Percentiles rank a stretch among this genome's conserved stretches.
These are phyloP conservation scores for Diplazon laetatorius DNA, from an alignment of 2,888 invertebrate species.

Conservation along the genomic window DNA sequence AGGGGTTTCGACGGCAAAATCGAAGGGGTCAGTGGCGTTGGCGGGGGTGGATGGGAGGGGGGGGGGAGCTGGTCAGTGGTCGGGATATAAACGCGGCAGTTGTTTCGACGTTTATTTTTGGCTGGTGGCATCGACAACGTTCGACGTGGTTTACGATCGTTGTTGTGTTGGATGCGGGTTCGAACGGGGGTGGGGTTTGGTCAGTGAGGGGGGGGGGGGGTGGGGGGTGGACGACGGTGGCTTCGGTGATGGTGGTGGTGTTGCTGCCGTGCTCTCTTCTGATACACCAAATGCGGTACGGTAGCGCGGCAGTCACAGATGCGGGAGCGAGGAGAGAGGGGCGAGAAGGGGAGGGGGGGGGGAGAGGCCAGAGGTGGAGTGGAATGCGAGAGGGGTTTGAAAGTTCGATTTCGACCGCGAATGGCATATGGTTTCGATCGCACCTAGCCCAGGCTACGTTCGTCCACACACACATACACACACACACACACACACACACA, in stretches of 20 bases:
- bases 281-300: constrained; percentile 48
- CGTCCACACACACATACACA: not conserved
- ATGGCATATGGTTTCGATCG: constrained; percentile 62
- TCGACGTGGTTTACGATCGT: constrained; percentile 67
- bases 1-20: not conserved
- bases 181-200: constrained; percentile 52
- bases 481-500: too few species aligned
- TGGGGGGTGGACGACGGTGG: constrained; percentile 34
- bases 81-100: constrained; percentile 62
- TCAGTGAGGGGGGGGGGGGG: constrained; percentile 29
- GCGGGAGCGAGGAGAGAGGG: constrained; percentile 1
- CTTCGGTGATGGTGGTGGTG: too few species aligned
- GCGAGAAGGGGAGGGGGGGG: constrained; percentile 5
- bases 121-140: constrained; percentile 64
- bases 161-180: constrained; percentile 60
- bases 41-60: constrained; percentile 11
- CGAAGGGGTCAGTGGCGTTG: constrained; percentile 2
- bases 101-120: constrained; percentile 67
- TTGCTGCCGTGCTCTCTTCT: too few species aligned
- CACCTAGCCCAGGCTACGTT: constrained; percentile 20
- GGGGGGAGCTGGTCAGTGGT: constrained; percentile 28
- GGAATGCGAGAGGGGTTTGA: constrained; percentile 41
- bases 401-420: constrained; percentile 66
- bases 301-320: not conserved
- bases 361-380: not conserved